A percentile compares a stretch with the other conserved stretches of the same genome.
phyloP scores from a whole-genome alignment of 2,113 vertebrate genomes.

The Scortum barcoo region DNA sequence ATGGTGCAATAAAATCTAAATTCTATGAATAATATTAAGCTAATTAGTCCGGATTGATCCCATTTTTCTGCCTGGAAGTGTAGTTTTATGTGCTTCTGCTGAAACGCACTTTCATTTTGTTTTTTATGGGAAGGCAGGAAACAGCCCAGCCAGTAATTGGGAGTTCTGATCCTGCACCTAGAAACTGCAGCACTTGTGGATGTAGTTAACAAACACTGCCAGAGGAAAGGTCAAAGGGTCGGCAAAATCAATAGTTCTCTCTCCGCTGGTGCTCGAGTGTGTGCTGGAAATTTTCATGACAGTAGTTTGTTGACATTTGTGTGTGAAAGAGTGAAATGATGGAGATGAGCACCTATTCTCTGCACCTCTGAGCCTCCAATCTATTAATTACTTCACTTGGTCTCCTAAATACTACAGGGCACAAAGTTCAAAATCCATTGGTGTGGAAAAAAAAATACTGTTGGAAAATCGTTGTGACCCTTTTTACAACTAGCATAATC shows the following conservation, averaged over 20 bases:
- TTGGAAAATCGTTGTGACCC: slow-evolving; percentile 34
- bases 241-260: slow-evolving; percentile 26
- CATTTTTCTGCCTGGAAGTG: neutral
- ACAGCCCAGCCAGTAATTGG: slow-evolving; percentile 7
- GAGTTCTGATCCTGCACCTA: neutral
- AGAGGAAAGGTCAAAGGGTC: slow-evolving; percentile 28
- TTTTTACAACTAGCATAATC: slow-evolving; percentile 44
- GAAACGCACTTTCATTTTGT: neutral
- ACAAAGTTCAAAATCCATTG: slow-evolving; percentile 20
- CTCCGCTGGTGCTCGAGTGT: neutral
- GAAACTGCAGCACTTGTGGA: neutral
- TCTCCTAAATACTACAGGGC: slow-evolving; percentile 27
- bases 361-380: neutral
- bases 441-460: neutral
- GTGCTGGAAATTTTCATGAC: slow-evolving; percentile 2
- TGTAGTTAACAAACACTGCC: slow-evolving; percentile 18
- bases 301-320: neutral
- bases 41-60: neutral
- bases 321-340: neutral
- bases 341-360: neutral
- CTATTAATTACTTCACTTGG: slow-evolving; percentile 22
- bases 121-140: neutral
- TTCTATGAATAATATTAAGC: neutral
- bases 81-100: neutral
- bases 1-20: neutral